A percentile compares a stretch with the other conserved stretches of the same genome.
Conservation (phyloP, 2,113 vertebrate species). For the Anas platyrhynchos region DNA sequence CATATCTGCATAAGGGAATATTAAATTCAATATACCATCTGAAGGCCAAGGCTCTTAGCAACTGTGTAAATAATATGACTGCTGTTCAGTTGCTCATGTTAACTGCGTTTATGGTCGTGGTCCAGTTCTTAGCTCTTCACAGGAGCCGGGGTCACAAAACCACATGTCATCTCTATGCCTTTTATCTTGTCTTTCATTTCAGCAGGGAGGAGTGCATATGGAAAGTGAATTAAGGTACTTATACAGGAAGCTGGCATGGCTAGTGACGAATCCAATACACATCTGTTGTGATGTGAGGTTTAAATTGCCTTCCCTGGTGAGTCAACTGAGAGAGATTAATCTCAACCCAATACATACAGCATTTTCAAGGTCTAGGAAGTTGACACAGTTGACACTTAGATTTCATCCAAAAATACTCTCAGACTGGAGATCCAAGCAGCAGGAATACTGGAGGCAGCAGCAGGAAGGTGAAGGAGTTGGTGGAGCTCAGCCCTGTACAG, state of each 20-base stretch:
- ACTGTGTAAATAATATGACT: background rate
- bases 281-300: background rate
- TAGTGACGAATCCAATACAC: background rate
- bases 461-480: background rate
- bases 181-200: background rate
- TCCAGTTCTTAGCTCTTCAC: background rate
- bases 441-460: background rate
- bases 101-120: background rate
- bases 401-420: background rate
- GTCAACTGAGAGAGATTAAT: background rate
- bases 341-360: background rate
- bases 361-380: background rate
- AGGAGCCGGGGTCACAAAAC: background rate
- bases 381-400: background rate
- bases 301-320: background rate
- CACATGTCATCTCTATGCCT: rapidly evolving
- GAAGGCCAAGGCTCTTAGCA: background rate
- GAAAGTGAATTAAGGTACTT: background rate
- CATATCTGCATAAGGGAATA: background rate
- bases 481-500: background rate
- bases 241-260: background rate
- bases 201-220: background rate
- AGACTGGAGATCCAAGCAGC: background rate
- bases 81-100: background rate
- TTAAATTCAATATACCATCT: background rate